Percentiles rank a stretch among this genome's conserved stretches.
These are phyloP conservation scores for Aphelocoma californica DNA, from an alignment of 2,797 vertebrate species.

Conservation along the genomic window DNA sequence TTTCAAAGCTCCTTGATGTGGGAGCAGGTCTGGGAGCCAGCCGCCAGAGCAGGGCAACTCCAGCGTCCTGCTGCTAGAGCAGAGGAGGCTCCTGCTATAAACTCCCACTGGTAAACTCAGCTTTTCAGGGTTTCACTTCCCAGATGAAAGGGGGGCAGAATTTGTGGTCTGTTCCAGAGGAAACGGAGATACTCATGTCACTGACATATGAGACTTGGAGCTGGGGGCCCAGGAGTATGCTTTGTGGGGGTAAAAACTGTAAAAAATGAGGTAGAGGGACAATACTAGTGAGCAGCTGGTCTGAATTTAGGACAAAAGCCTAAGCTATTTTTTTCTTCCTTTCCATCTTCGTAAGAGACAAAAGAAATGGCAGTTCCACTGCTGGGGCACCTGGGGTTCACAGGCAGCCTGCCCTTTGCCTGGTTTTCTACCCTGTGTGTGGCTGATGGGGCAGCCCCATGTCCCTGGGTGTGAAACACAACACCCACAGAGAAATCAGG, in stretches of 20 bases:
- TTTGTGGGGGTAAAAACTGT: conserved; percentile 8
- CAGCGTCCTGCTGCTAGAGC: rapidly evolving
- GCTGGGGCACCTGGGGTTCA: not conserved
- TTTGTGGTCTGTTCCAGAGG: not conserved
- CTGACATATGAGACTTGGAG: conserved; percentile 6
- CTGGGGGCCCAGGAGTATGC: not conserved
- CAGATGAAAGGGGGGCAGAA: conserved; percentile 16
- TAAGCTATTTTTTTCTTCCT: not conserved
- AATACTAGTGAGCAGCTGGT: conserved; percentile 44
- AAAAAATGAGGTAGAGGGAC: conserved; percentile 19
- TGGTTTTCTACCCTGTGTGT: rapidly evolving
- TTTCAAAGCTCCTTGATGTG: not conserved
- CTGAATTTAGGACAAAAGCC: conserved; percentile 60
- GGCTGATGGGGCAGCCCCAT: not conserved
- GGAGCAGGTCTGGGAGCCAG: not conserved
- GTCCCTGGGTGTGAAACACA: not conserved
- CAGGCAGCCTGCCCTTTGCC: not conserved
- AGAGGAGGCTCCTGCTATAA: not conserved
- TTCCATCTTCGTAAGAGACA: conserved; percentile 6
- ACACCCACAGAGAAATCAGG: not conserved
- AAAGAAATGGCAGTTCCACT: conserved; percentile 2
- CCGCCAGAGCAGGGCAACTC: not conserved
- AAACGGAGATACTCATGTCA: conserved; percentile 2
- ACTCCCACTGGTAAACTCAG: not conserved
- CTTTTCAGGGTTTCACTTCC: not conserved